Evolutionary conservation across 2,888 invertebrate genomes (phyloP), one percentile per base, ranked within the genome.

Genomic region (Archips xylosteana): DNA sequence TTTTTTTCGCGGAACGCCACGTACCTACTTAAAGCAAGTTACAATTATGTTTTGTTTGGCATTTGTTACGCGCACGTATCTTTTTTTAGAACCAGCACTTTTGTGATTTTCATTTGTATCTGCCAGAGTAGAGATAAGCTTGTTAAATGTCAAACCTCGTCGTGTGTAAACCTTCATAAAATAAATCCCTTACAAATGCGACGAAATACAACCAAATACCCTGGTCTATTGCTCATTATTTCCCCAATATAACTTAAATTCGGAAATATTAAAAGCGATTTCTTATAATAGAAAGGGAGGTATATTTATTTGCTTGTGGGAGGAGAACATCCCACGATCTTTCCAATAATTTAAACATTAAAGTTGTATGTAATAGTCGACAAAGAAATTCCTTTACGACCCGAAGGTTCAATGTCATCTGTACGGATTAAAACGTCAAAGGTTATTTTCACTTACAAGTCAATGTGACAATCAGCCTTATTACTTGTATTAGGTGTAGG

Each of bases 1-100:
- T 70, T 68, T 64, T 64, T 74, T 75, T 65, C 10, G 47, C 70
- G 42, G 47, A 32, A 23, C 23, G 68, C 39, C 54, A 47, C 51
- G 42, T 63, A n/a, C n/a, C n/a, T n/a, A n/a, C n/a, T n/a, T n/a
- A 34, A 68, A 68, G 60, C 34, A 3, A 61, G 39, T 64, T 65
- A 32, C 12, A 57, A 32, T 57, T 12, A 39, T 51, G 34, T 42
- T 61, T 32, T 61, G 42, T 15, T 34, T 49, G 59, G 39, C 65
- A 65, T 71, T 65, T 65, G 65, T 65, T 65, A 23, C 36, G 39
- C 23, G 49, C 9, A 23, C 23, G 23, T 23, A 23, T 39, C 34
- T 66, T 1, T 32, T 15, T 65, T 49, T 32, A 34, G 32, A 10
- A 49, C 12, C 59, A 49, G 49, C 51, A 57, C 23, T 57, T 57